Conservation (phyloP, 2,888 invertebrate species). For the Shargacucullia verbasci region DNA sequence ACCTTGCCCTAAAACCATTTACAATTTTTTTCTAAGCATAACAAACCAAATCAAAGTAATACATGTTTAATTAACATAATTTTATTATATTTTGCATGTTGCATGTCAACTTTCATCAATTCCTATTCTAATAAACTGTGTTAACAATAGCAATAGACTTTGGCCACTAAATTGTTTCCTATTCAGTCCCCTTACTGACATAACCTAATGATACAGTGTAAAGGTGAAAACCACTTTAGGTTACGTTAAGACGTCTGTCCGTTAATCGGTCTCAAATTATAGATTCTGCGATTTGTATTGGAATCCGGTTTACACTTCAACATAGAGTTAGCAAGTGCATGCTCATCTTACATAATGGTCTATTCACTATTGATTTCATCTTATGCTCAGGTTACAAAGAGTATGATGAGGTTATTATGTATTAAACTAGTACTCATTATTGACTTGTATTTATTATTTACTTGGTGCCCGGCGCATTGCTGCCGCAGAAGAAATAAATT, state of each 20-base stretch:
- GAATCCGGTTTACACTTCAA: neutral
- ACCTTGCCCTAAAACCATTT: too few species aligned
- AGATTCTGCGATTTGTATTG: constrained; percentile 21
- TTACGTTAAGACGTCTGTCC: constrained; percentile 25
- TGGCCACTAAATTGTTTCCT: constrained; percentile 45
- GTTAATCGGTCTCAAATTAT: constrained; percentile 35
- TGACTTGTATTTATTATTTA: too few species aligned
- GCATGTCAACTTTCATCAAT: constrained; percentile 47
- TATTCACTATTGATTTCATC: too few species aligned
- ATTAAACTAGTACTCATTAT: too few species aligned
- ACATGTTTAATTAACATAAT: constrained; percentile 29
- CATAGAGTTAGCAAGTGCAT: constrained; percentile 2
- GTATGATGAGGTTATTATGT: too few species aligned
- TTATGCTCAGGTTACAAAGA: too few species aligned
- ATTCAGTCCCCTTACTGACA: constrained; percentile 39
- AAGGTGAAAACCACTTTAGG: constrained; percentile 42
- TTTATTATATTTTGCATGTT: constrained; percentile 32
- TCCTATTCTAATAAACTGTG: constrained; percentile 23
- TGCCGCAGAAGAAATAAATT: too few species aligned
- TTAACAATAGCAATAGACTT: constrained; percentile 32
- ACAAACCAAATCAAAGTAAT: neutral
- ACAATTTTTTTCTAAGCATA: too few species aligned
- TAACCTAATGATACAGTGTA: constrained; percentile 46
- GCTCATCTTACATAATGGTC: too few species aligned
- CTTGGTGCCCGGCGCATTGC: too few species aligned